Conservation (phyloP, 2,888 invertebrate species). For the Rosalia funebris region DNA sequence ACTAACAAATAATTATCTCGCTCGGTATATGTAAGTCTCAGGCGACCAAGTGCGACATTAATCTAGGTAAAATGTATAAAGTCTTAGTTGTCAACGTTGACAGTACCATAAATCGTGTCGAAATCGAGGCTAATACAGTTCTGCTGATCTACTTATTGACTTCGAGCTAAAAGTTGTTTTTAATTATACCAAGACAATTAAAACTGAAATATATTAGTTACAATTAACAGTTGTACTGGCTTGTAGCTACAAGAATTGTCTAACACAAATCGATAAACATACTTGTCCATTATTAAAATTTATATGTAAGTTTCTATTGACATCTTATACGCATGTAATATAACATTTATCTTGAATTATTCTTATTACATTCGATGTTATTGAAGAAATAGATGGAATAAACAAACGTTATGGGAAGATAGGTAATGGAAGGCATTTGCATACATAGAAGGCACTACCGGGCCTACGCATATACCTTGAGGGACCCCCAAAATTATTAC, state of each 20-base stretch:
- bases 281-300: not conserved
- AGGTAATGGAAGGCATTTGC: too few relatives aligned
- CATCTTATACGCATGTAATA: too few relatives aligned
- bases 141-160: not conserved
- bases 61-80: not conserved
- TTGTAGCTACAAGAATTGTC: not conserved
- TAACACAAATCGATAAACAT: not conserved
- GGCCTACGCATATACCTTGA: too few relatives aligned
- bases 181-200: not conserved
- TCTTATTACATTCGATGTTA: too few relatives aligned
- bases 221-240: not conserved
- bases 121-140: not conserved
- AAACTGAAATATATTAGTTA: not conserved
- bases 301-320: too few relatives aligned
- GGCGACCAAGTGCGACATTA: not conserved
- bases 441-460: too few relatives aligned
- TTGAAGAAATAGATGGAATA: too few relatives aligned
- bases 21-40: not conserved
- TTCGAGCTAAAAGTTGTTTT: not conserved
- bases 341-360: too few relatives aligned
- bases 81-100: not conserved
- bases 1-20: not conserved
- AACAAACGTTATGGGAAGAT: too few relatives aligned
- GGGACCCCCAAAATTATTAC: too few relatives aligned
- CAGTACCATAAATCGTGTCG: not conserved